Evolutionary conservation across 35 echinoderm and acorn worm species (phyloP), one percentile per base, ranked within the genome.

Genomic region (Apostichopus parvimensis): DNA sequence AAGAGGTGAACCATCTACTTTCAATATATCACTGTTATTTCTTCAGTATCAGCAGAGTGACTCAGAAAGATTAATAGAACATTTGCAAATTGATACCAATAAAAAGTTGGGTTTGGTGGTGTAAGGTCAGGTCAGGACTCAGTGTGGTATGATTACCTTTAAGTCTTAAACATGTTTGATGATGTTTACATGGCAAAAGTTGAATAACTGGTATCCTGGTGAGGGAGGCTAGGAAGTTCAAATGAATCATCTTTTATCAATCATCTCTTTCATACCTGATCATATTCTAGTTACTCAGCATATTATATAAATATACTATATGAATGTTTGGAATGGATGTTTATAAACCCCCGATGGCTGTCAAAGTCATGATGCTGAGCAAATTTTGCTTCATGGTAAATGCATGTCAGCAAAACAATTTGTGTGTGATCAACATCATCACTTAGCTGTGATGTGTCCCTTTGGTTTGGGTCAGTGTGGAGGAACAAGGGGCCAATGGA

Each of bases 91-190:
- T 45, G 34, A 45, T 25, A 34, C 78, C 23, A 45, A 80, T 80
- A 80, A 54, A 34, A 68, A 14, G 11, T 18, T 14, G 5, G 64
- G 64, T 68, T 68, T 68, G 64, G 64, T 68, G 64, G 64, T 68
- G 64, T 68, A 68, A 68, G 64, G 64, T 68, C 64, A 68, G 64
- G 64, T 68, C 64, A 68, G 64, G 64, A 68, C 64, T 68, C 64
- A 14, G 64, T 68, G 64, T 68, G 64, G 18, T 68, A 9, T 68
- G 6, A 68, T 17, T 68, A 13, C 64, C 64, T 13, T n/a, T 3
- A 13, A 4, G 64, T 14, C 11, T 68, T 68, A 8, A 68, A 68
- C 9, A 8, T 14, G 18, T 11, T 14, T 14, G 64, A 68, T 11
- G 64, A 68, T 68, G 64, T 68, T 68, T 68, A 68, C 64, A 11